These are phyloP conservation scores for Sula dactylatra DNA, from an alignment of 2,113 vertebrate genomes.

Conservation along the genomic window DNA sequence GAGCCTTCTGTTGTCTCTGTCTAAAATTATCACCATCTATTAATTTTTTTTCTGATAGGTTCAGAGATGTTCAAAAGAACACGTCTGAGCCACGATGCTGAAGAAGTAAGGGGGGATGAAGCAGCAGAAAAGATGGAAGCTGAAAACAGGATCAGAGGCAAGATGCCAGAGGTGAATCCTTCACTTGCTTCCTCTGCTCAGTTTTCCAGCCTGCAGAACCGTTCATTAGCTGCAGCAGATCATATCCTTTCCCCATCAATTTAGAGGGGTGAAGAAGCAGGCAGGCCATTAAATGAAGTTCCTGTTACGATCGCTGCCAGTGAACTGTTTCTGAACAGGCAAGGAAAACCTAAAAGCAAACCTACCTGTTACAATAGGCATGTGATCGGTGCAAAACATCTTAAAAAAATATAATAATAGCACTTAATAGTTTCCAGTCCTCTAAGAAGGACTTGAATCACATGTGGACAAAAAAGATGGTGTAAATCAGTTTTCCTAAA, in stretches of 20 bases:
- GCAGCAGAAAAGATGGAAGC: background rate
- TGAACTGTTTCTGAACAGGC: slow-evolving; percentile 77
- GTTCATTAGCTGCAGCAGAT: background rate
- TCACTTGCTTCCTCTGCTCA: background rate
- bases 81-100: background rate
- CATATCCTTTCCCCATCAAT: background rate
- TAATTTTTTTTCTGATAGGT: background rate
- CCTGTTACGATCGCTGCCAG: slow-evolving; percentile 71
- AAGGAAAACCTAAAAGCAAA: background rate
- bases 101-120: background rate
- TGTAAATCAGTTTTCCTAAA: background rate
- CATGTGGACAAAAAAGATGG: background rate
- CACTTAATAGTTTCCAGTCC: background rate
- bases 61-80: background rate
- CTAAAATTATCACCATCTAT: fast-evolving
- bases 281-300: slow-evolving; percentile 52
- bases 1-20: background rate
- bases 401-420: background rate
- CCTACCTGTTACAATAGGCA: too few relatives aligned
- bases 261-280: background rate
- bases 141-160: background rate
- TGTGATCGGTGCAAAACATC: fast-evolving
- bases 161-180: background rate
- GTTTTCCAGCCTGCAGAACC: background rate
- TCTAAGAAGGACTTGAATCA: background rate